These are phyloP conservation scores for Physella acuta DNA, from an alignment of 1,140 invertebrate genomes.

Conservation along the genomic window DNA sequence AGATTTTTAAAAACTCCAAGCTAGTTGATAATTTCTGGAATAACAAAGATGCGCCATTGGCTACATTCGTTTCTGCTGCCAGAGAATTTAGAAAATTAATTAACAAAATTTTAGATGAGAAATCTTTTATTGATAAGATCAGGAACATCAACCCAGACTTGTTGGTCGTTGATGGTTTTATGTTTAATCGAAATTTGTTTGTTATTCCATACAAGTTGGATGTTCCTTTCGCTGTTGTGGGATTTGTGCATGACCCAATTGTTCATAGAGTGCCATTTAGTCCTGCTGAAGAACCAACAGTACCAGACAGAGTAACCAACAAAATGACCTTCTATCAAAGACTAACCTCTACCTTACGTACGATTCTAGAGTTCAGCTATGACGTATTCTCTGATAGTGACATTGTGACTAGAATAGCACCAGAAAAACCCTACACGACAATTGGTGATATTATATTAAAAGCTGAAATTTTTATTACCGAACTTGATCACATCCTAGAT, in stretches of 20 bases:
- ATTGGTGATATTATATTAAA: not conserved
- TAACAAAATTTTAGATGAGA: not conserved
- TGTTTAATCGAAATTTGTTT: constrained; percentile 7
- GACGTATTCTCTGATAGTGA: not conserved
- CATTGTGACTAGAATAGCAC: constrained; percentile 8
- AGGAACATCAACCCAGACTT: constrained; percentile 17
- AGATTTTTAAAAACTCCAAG: not conserved
- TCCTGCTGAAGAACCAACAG: not conserved
- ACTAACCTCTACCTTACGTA: not conserved
- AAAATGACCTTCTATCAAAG: constrained; percentile 24
- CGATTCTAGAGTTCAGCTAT: too few species aligned
- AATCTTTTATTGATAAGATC: not conserved
- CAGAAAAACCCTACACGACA: constrained; percentile 15
- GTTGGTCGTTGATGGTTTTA: constrained; percentile 24
- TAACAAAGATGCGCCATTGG: constrained; percentile 1
- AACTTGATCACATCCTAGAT: constrained; percentile 37
- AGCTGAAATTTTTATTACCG: constrained; percentile 30
- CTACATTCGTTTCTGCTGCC: not conserved
- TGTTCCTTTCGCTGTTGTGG: constrained; percentile 26
- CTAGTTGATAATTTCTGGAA: constrained; percentile 20
- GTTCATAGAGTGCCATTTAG: constrained; percentile 11
- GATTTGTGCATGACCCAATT: constrained; percentile 4
- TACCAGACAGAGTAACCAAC: not conserved
- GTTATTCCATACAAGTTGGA: constrained; percentile 27
- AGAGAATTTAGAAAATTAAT: not conserved